Percentiles rank a stretch among this genome's conserved stretches.
Conservation (phyloP, 2,888 invertebrate species). For the Fragum sueziense region DNA sequence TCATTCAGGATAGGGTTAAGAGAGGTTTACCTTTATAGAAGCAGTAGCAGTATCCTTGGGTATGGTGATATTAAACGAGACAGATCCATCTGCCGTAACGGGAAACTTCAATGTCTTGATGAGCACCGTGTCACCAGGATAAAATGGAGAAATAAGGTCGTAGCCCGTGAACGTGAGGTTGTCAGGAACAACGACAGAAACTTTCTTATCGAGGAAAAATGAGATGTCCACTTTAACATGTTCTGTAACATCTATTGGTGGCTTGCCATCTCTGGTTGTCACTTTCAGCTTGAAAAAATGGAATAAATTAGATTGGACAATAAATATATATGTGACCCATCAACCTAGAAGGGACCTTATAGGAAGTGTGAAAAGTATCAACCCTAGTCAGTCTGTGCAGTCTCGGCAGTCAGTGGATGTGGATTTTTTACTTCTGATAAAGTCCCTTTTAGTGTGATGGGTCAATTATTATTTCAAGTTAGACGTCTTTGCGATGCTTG, state of each 20-base stretch:
- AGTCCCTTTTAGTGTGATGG: no score
- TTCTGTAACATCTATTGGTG: constrained; percentile 44
- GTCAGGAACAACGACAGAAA: neutral
- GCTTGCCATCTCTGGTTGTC: constrained; percentile 63
- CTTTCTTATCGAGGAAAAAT: constrained; percentile 53
- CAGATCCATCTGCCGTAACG: constrained; percentile 47
- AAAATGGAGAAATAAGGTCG: constrained; percentile 44
- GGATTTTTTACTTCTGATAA: no score
- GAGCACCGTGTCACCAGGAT: constrained; percentile 35
- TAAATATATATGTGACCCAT: no score
- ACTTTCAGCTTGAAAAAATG: constrained; percentile 64
- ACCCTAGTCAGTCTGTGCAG: no score
- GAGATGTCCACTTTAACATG: constrained; percentile 54
- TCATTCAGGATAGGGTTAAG: no score
- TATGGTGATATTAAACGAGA: constrained; percentile 50
- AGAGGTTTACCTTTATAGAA: constrained; percentile 51
- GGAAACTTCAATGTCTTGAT: constrained; percentile 22
- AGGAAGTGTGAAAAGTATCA: no score
- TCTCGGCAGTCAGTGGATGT: no score
- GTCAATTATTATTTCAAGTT: no score
- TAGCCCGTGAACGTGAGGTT: neutral
- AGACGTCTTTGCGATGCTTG: no score
- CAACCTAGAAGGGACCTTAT: no score
- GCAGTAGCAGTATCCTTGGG: constrained; percentile 48
- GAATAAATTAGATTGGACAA: no score